These are phyloP conservation scores for Notoglanidium macrostoma DNA, from an alignment of 2,797 vertebrate genomes.

Conservation along the genomic window DNA sequence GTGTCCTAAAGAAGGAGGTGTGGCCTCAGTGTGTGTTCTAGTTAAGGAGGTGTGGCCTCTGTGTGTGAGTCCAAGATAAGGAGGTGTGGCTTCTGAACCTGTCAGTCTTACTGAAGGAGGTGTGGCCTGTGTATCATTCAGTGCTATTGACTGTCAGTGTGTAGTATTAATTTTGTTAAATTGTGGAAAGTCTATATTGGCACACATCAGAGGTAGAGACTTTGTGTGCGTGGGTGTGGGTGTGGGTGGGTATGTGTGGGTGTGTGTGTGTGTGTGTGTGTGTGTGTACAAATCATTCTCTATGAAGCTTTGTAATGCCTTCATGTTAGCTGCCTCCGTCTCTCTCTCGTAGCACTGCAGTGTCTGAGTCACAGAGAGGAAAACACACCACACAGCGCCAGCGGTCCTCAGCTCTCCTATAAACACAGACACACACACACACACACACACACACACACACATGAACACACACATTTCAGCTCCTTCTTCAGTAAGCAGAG, in stretches of 20 bases:
- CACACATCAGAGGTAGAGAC: slow-evolving; percentile 57
- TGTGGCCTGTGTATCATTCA: not conserved
- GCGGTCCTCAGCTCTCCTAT: slow-evolving; percentile 32
- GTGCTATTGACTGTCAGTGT: not conserved
- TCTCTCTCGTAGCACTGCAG: slow-evolving; percentile 64
- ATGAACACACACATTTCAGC: slow-evolving; percentile 6
- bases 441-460: slow-evolving; percentile 18
- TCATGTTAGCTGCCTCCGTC: slow-evolving; percentile 5
- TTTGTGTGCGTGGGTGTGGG: slow-evolving; percentile 62
- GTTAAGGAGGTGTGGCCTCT: not conserved
- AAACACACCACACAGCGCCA: slow-evolving; percentile 56
- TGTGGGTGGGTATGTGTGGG: slow-evolving; percentile 51
- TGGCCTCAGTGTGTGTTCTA: not conserved
- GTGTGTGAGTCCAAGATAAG: not conserved
- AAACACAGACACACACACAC: slow-evolving; percentile 41
- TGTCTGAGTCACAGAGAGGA: slow-evolving; percentile 73
- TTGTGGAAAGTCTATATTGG: slow-evolving; percentile 11
- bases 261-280: slow-evolving; percentile 57
- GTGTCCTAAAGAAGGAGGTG: not conserved
- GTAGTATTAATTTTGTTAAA: not conserved
- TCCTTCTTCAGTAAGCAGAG: slow-evolving; percentile 59
- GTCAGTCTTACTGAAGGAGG: not conserved
- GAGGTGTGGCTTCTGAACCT: too few relatives aligned
- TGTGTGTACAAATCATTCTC: slow-evolving; percentile 31
- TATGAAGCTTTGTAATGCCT: slow-evolving; percentile 21